A percentile compares a stretch with the other conserved stretches of the same genome.
These are phyloP conservation scores for Euphonia xanthogaster DNA, from an alignment of 2,797 vertebrate genomes.

Conservation along the genomic window DNA sequence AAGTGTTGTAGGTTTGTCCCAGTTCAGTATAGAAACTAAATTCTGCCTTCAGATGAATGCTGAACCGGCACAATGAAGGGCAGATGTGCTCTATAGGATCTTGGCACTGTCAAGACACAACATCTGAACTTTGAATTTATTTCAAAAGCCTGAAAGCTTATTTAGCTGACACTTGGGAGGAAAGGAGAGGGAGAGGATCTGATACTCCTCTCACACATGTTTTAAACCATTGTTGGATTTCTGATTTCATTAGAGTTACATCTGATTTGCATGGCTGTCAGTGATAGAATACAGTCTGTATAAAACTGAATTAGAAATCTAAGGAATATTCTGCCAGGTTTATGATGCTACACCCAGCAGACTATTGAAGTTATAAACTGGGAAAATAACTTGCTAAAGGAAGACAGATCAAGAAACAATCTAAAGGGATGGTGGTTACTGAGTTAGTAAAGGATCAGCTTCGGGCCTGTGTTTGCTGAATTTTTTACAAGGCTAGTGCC, in stretches of 20 bases:
- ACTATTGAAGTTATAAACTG: not conserved
- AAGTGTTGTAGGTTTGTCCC: conserved; percentile 19
- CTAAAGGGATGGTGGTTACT: not conserved
- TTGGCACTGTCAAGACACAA: conserved; percentile 43
- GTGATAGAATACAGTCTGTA: conserved; percentile 9
- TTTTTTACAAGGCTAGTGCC: not conserved
- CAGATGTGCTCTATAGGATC: conserved; percentile 50
- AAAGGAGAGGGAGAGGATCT: not conserved
- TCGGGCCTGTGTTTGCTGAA: not conserved
- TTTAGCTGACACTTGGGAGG: conserved; percentile 24
- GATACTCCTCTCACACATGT: conserved; percentile 13
- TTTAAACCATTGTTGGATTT: conserved; percentile 34
- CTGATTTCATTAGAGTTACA: conserved; percentile 46
- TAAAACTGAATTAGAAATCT: conserved; percentile 43
- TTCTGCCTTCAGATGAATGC: conserved; percentile 1
- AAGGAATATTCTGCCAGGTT: conserved; percentile 32
- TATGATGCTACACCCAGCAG: conserved; percentile 6
- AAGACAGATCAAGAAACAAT: not conserved
- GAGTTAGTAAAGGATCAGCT: not conserved
- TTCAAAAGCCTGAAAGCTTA: conserved; percentile 41
- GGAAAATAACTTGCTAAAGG: conserved; percentile 10
- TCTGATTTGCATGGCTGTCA: conserved; percentile 34
- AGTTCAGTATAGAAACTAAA: not conserved
- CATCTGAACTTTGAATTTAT: conserved; percentile 43
- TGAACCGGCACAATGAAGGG: conserved; percentile 31